Evolutionary conservation across 2,113 vertebrate genomes (phyloP), one percentile per base, ranked within the genome.

Genomic region (Periophthalmus modestus): DNA sequence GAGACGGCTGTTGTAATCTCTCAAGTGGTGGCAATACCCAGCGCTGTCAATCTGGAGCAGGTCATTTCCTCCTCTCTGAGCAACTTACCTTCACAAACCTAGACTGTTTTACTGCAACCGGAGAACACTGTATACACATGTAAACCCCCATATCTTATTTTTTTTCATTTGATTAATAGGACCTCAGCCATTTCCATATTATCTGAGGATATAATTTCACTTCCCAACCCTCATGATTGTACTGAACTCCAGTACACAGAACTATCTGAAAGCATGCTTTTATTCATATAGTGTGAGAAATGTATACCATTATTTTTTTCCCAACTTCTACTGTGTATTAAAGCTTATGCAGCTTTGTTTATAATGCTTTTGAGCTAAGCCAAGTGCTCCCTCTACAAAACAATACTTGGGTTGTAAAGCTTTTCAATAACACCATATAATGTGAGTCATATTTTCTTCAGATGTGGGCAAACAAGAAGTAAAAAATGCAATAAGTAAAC

Each of bases 1-100:
- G 61, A 39, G 62, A 65, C 18, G 34, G 16, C 62, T 65, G 18
- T 39, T 39, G 33, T 65, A 65, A 39, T 65, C 62, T 65, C 62
- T 65, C 62, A 65, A 65, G 62, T 65, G 34, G 34, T 65, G 62
- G 62, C 62, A 65, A 65, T 65, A 39, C 62, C 62, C 62, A n/a
- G 7, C 5, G 62, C 62, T 65, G 62, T 65, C 62, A 65, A 43
- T 39, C 62, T 65, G 34, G 19, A 18, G 34, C 62, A 39, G n/a
- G 62, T 65, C 62, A 65, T 65, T 39, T 65, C 62, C 34, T 65
- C 34, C 62, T 65, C 33, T 63, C 61, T 63, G 28, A 36, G 61
- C 33, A 36, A 36, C 61, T 18, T 19, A 16, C 3, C 13, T 24
- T 55, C 19, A 18, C 2, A 55, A 55, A n/a, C 52, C 62, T 19